These are phyloP conservation scores for Drosophila setosimentum DNA, from an alignment of 2,888 invertebrate genomes.

Conservation along the genomic window DNA sequence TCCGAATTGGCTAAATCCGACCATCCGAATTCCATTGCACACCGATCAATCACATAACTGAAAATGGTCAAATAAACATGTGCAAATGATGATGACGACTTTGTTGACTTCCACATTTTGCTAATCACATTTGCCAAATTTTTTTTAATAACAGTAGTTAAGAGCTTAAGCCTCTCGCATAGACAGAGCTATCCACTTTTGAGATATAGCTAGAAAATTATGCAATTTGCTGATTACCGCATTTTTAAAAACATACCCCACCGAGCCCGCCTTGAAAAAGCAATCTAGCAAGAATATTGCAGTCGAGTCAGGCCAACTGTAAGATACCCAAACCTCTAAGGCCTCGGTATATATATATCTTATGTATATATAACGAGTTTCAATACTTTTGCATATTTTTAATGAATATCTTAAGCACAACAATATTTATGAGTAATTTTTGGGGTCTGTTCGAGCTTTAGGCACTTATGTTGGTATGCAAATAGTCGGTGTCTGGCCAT, in stretches of 20 bases:
- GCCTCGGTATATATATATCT: neutral
- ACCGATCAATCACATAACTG: conserved; percentile 1
- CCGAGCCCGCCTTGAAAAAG: neutral
- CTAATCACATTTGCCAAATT: conserved; percentile 54
- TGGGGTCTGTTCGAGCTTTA: neutral
- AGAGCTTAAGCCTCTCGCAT: conserved; percentile 35
- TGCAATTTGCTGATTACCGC: conserved; percentile 42
- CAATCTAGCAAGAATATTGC: conserved; percentile 3
- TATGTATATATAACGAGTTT: neutral
- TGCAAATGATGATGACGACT: conserved; percentile 23
- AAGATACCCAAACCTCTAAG: neutral
- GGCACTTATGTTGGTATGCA: neutral
- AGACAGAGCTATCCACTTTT: conserved; percentile 5
- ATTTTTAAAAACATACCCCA: conserved; percentile 11
- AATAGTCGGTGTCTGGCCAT: neutral
- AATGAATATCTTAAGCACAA: no score
- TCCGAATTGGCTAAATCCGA: conserved; percentile 40
- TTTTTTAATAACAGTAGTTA: conserved; percentile 60
- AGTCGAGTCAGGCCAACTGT: conserved; percentile 1
- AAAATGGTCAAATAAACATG: conserved; percentile 16
- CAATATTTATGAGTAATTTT: neutral
- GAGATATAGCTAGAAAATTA: conserved; percentile 10
- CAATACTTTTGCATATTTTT: no score
- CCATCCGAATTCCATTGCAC: conserved; percentile 5
- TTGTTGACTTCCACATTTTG: conserved; percentile 28